Percentiles rank a stretch among this genome's conserved stretches.
Evolutionary conservation across 2,888 invertebrate species (phyloP).

Genomic region (Metalampra italica): DNA sequence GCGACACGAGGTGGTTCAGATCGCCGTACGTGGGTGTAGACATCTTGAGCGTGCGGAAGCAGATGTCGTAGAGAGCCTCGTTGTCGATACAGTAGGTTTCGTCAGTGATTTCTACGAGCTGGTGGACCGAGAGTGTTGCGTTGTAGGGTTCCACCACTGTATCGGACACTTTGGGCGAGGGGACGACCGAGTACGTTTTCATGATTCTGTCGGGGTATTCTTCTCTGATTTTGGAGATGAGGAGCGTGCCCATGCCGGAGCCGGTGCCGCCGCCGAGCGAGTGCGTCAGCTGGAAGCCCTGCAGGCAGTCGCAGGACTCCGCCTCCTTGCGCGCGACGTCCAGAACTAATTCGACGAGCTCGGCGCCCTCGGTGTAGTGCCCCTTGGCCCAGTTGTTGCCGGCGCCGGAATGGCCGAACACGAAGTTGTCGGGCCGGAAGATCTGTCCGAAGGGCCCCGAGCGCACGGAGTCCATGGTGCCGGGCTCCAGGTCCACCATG

Average conservation of each 20-base stretch:
- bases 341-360: constrained; percentile 85
- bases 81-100: constrained; percentile 92
- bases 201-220: constrained; percentile 94
- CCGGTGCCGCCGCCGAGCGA: constrained; percentile 80
- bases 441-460: constrained; percentile 84
- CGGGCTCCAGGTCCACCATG: constrained; percentile 62
- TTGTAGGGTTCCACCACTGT: constrained; percentile 86
- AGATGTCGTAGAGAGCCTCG: constrained; percentile 84
- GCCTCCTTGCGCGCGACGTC: constrained; percentile 92
- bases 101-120: constrained; percentile 93
- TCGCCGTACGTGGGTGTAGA: constrained; percentile 94
- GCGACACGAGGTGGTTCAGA: constrained; percentile 92
- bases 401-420: constrained; percentile 81
- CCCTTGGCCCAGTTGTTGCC: constrained; percentile 82
- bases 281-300: constrained; percentile 93
- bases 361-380: constrained; percentile 84
- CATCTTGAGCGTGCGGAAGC: constrained; percentile 91
- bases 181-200: constrained; percentile 91
- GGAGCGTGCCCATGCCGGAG: constrained; percentile 82
- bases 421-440: constrained; percentile 87
- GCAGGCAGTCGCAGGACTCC: constrained; percentile 94
- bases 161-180: constrained; percentile 90
- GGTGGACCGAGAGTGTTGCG: constrained; percentile 91
- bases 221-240: constrained; percentile 93
- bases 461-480: constrained; percentile 83